phyloP scores from a whole-genome alignment of 2,888 invertebrate species.

The Mythimna albipuncta region DNA sequence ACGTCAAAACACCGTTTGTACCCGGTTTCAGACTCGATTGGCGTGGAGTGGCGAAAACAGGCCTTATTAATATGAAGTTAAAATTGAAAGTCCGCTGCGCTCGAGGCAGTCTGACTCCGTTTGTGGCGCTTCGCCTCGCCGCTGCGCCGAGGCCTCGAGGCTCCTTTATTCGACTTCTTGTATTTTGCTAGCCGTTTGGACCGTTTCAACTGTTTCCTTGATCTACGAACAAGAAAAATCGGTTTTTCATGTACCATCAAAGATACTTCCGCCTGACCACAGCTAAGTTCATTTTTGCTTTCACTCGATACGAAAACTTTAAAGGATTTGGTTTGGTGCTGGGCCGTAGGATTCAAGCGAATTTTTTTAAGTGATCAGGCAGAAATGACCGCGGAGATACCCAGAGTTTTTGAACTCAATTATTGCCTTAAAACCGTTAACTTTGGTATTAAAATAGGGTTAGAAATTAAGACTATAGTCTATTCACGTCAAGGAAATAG shows the following conservation, averaged over 20 bases:
- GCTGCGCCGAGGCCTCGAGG: slow-evolving; percentile 45
- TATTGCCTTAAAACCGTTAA: too few species aligned
- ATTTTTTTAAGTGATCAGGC: too few species aligned
- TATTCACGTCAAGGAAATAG: too few species aligned
- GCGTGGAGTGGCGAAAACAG: slow-evolving; percentile 19
- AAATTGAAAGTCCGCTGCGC: slow-evolving; percentile 52
- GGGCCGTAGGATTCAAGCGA: too few species aligned
- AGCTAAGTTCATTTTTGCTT: too few species aligned
- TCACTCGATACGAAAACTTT: too few species aligned
- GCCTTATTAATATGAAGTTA: background rate
- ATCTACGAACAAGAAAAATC: slow-evolving; percentile 71
- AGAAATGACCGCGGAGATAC: background rate
- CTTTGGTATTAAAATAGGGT: too few species aligned
- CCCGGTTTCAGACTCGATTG: too few species aligned
- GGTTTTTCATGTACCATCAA: slow-evolving; percentile 17
- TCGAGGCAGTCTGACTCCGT: slow-evolving; percentile 58
- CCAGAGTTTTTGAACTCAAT: background rate
- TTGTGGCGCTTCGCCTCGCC: slow-evolving; percentile 48
- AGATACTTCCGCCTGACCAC: too few species aligned
- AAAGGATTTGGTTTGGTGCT: too few species aligned
- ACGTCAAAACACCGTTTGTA: too few species aligned
- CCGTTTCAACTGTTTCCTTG: slow-evolving; percentile 51
- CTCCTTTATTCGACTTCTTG: slow-evolving; percentile 30
- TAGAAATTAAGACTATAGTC: too few species aligned
- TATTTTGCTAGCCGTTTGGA: slow-evolving; percentile 1